These are phyloP conservation scores for Heliconius charithonia DNA, from an alignment of 2,888 invertebrate genomes.

Conservation along the genomic window DNA sequence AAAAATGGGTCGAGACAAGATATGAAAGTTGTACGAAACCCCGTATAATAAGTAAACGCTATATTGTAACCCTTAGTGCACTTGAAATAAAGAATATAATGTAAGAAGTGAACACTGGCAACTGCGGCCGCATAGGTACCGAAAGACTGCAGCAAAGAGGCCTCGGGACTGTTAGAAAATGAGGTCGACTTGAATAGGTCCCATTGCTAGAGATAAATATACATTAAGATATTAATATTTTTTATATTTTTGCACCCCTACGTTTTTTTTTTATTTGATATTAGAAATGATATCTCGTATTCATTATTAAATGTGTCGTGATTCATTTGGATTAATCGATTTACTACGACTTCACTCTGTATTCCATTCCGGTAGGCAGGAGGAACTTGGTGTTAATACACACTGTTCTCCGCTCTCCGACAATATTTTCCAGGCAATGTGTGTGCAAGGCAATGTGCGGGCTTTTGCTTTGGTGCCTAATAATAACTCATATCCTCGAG, in stretches of 20 bases:
- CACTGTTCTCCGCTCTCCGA: too few relatives aligned
- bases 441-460: too few relatives aligned
- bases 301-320: background rate
- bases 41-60: conserved; percentile 28
- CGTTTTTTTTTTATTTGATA: background rate
- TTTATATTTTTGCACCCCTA: conserved; percentile 9
- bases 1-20: conserved; percentile 42
- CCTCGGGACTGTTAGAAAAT: conserved; percentile 45
- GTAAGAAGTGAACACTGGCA: conserved; percentile 25
- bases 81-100: conserved; percentile 38
- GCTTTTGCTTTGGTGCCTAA: too few relatives aligned
- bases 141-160: conserved; percentile 34
- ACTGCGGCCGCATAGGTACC: conserved; percentile 33
- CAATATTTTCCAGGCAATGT: too few relatives aligned
- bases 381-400: too few relatives aligned
- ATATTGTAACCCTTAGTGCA: conserved; percentile 35
- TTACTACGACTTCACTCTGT: too few relatives aligned
- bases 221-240: conserved; percentile 36
- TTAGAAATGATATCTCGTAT: background rate
- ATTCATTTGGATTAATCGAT: too few relatives aligned
- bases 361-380: too few relatives aligned
- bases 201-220: conserved; percentile 40
- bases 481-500: too few relatives aligned
- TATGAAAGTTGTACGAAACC: conserved; percentile 33
- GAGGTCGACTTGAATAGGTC: conserved; percentile 43